Base-by-base conservation (phyloP, 2,888 invertebrate genomes). In the Argyresthia albistria region DNA sequence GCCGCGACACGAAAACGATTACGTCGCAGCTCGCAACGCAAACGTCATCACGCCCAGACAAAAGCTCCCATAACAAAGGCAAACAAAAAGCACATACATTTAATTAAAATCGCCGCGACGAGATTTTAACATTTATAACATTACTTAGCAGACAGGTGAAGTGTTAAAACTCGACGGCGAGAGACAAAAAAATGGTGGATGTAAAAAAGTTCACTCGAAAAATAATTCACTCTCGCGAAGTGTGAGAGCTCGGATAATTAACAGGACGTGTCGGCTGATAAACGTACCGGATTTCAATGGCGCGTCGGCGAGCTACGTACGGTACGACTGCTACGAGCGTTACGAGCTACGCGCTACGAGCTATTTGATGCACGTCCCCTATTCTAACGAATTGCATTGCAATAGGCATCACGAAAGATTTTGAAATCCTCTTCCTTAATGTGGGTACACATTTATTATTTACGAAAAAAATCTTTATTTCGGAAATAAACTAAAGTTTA, bases 141-240 rank as follows among this genome's bases (percentile, higher is more conserved):
- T 25, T 25, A 25, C 25, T 25, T 74, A 50, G 68, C 73, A 77
- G 76, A 73, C 81, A 80, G 77, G 80, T 86, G 80, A 77, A 84
- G 84, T 84, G 82, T 80, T 82, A 83, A 86, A 86, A 86, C 86
- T 84, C 86, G 76, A 76, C 86, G 76, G 78, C 82, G 82, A 75
- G 76, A 81, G 75, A 70, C n/a, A 70, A 78, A 73, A 76, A 70
- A 77, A 80, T 76, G 74, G 75, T 69, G 73, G 71, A 70, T 61
- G 69, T 80, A 81, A 81, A 74, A 43, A 51, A 12, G 11, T 14
- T 43, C 52, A 42, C 42, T 46, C 46, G 11, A 14, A 52, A 76
- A 83, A 82, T 80, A 86, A 84, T 82, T 84, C 80, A 81, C 81
- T 70, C 79, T 76, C 79, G 71, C 73, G 65, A 15, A 45, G 73